Percentiles rank a stretch among this genome's conserved stretches.
phyloP scores from a whole-genome alignment of 2,888 invertebrate genomes.

The Polyploca ridens region DNA sequence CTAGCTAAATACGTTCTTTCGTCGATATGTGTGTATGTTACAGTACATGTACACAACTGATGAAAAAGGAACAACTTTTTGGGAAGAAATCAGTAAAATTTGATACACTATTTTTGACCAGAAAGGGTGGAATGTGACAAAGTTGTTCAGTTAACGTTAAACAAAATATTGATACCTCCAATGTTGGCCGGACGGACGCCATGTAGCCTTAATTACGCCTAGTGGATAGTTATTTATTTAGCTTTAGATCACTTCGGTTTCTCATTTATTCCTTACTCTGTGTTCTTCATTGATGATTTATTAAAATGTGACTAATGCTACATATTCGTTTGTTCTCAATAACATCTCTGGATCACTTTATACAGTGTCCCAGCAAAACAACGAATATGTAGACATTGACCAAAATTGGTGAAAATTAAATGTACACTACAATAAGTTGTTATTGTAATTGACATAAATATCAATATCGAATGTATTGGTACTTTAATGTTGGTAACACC shows the following conservation, averaged over 20 bases:
- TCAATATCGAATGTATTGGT: constrained; percentile 30
- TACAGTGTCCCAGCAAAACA: background rate
- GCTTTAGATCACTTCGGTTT: background rate
- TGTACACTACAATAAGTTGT: background rate
- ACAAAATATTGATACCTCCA: constrained; percentile 34
- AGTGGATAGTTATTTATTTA: constrained; percentile 28
- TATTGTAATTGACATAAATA: background rate
- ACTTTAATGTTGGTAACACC: constrained; percentile 20
- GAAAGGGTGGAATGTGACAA: constrained; percentile 16
- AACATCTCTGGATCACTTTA: no score
- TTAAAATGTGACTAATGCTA: background rate
- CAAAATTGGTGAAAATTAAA: background rate
- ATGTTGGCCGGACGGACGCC: constrained; percentile 29
- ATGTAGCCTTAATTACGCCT: constrained; percentile 34
- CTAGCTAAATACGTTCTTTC: background rate
- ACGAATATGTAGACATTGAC: background rate
- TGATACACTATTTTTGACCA: constrained; percentile 14
- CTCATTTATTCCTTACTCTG: background rate
- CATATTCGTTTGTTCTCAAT: background rate
- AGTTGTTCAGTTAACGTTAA: no score
- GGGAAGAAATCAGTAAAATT: no score
- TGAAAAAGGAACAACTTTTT: no score
- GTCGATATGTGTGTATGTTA: background rate
- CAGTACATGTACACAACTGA: no score
- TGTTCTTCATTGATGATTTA: no score